Base-by-base conservation (phyloP, 92 coral and sea anemone species). In the Anthopleura xanthogrammica region DNA sequence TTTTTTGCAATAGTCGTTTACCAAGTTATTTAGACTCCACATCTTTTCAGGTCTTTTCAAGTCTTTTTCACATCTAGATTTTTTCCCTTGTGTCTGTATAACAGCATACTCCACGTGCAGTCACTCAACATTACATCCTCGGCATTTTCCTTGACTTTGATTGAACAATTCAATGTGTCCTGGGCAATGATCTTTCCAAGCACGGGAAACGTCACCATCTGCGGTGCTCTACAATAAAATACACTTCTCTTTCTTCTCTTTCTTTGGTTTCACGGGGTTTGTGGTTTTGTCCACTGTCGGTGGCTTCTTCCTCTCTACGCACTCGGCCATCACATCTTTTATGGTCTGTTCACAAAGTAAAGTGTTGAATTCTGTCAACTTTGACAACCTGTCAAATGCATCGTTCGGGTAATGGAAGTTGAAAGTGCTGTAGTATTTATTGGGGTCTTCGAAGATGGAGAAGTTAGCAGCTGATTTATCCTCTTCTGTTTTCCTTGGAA, bases 401-500 rank as follows among this genome's bases (percentile, higher is more conserved):
- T 72, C 74, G 81, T 80, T 12, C 65, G 86, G 89, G 42, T 95
- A 95, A 29, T 93, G 91, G 75, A 95, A 93, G 60, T 90, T 88
- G 82, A 95, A 95, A 12, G 98, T 89, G 80, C 95, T 91, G 84
- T 87, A 95, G 54, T 78, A 81, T 14, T 77, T 79, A 5, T 87
- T 86, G 3, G 98, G 93, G 75, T 93, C 97, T 76, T 95, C 98
- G 72, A 95, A 95, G 17, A 95, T 62, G 2, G 83, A 80, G 72
- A 95, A 95, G 56, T 89, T 72, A 4, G 87, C 97, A 12, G 85
- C 88, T 3, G 74, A 75, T 84, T 78, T 89, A 41, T 93, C 98
- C 60, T 87, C 90, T 43, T 91, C 84, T 20, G 93, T 90, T 60
- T 76, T 55, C 16, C 98, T 92, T 3, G 85, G 87, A 16, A 95